phyloP scores from a whole-genome alignment of 2,113 vertebrate genomes.

The Bubo scandiacus region DNA sequence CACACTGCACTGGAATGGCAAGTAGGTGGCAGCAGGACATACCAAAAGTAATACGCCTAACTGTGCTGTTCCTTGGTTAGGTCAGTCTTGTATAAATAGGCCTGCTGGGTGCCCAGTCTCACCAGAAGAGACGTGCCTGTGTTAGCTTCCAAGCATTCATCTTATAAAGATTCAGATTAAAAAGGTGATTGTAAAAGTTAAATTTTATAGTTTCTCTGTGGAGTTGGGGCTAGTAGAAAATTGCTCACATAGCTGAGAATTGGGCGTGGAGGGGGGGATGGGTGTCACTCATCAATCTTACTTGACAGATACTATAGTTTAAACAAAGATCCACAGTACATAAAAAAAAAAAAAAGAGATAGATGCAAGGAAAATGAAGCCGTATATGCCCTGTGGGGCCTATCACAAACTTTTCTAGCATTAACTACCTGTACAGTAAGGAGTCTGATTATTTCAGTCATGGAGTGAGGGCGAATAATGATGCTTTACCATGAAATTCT shows the following conservation, averaged over 20 bases:
- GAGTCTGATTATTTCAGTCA: neutral
- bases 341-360: too few species aligned
- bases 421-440: accelerated
- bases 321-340: neutral
- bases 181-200: accelerated
- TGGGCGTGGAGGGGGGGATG: too few species aligned
- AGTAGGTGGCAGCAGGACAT: constrained; percentile 17
- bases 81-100: neutral
- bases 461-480: too few species aligned
- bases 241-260: neutral
- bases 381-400: accelerated
- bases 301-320: neutral
- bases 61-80: neutral
- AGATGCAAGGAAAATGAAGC: neutral
- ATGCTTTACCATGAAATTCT: neutral
- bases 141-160: neutral
- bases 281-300: neutral
- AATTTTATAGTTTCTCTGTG: neutral
- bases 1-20: neutral
- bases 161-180: neutral
- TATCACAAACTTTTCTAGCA: neutral
- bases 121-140: neutral
- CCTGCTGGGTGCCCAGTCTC: neutral
- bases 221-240: neutral
- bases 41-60: accelerated